These are phyloP conservation scores for human DNA, from an alignment of 2,113 vertebrate species.

Conservation along the genomic window GRCh38 chr1:51656501-51657000, in stretches of 20 bases:
- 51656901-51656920: neutral
- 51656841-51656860: neutral
- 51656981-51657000: neutral
- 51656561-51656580: neutral
- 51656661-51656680: neutral
- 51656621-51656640: too few relatives aligned
- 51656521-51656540: conserved; percentile 18
- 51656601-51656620: neutral
- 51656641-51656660: too few relatives aligned
- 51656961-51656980: neutral
- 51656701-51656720: neutral
- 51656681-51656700: neutral
- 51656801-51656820: neutral
- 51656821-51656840: neutral
- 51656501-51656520: neutral
- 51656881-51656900: neutral
- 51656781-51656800: neutral
- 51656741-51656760: neutral
- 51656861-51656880: neutral
- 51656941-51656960: neutral
- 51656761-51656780: neutral
- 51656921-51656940: neutral
- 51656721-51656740: neutral
- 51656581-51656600: neutral
- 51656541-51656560: neutral